Evolutionary conservation across 2,797 vertebrate genomes (phyloP).

Genomic region (Cynodonichthys magdalenae): DNA sequence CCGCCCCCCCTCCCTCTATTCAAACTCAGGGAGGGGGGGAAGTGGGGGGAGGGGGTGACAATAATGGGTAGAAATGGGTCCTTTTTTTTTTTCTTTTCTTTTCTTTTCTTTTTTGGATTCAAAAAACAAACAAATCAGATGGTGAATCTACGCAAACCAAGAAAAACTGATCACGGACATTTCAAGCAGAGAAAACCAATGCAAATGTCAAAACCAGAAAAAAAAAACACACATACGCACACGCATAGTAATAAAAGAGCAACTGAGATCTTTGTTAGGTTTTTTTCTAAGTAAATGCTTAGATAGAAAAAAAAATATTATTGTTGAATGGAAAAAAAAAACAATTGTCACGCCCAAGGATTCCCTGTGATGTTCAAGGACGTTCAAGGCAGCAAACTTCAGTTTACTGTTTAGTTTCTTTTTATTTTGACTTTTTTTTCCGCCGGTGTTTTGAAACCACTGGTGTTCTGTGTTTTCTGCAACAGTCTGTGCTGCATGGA

Average conservation of each 20-base stretch:
- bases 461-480: conserved; percentile 68
- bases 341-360: conserved; percentile 79
- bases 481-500: conserved; percentile 73
- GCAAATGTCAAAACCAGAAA: conserved; percentile 69
- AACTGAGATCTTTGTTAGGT: conserved; percentile 74
- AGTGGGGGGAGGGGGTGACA: conserved; percentile 5
- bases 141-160: conserved; percentile 74
- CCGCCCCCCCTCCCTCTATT: neutral
- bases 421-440: conserved; percentile 43
- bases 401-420: conserved; percentile 38
- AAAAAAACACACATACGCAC: conserved; percentile 52
- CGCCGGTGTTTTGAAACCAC: conserved; percentile 66
- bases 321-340: conserved; percentile 58
- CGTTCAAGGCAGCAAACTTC: conserved; percentile 75
- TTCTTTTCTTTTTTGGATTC: conserved; percentile 33
- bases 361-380: conserved; percentile 75
- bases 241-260: conserved; percentile 80
- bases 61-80: conserved; percentile 31
- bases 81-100: conserved; percentile 38
- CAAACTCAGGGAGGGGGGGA: conserved; percentile 10
- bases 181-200: conserved; percentile 79
- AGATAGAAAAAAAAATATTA: conserved; percentile 76
- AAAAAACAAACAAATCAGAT: conserved; percentile 30
- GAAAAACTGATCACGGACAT: conserved; percentile 78
- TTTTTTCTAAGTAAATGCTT: conserved; percentile 77